These are phyloP conservation scores for Lindbergichthys nudifrons DNA, from an alignment of 2,797 vertebrate genomes.

Conservation along the genomic window DNA sequence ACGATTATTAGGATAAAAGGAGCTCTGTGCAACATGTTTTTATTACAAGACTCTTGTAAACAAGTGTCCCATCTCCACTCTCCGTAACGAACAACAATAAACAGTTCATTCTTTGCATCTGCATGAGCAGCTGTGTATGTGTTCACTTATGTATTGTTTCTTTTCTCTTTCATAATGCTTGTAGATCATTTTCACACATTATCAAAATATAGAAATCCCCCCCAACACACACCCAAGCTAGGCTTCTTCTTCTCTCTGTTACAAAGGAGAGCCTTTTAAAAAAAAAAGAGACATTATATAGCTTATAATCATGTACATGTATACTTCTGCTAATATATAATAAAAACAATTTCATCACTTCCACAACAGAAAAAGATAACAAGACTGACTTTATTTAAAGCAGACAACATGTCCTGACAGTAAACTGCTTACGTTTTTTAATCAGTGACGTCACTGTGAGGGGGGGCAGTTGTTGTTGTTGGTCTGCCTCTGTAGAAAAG, in stretches of 20 bases:
- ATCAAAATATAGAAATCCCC: conserved; percentile 78
- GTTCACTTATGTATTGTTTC: conserved; percentile 70
- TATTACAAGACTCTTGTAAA: conserved; percentile 44
- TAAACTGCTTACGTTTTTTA: conserved; percentile 29
- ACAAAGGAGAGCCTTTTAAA: conserved; percentile 58
- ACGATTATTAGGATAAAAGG: not conserved
- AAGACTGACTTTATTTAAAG: conserved; percentile 45
- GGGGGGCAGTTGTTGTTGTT: conserved; percentile 52
- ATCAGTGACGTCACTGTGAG: conserved; percentile 59
- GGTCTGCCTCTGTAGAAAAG: conserved; percentile 62
- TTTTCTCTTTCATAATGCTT: conserved; percentile 53
- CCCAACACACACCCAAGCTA: conserved; percentile 4
- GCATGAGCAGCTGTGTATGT: conserved; percentile 51
- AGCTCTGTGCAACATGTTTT: conserved; percentile 47
- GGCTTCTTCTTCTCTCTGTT: conserved; percentile 44
- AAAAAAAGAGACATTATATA: conserved; percentile 70
- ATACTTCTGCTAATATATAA: conserved; percentile 70
- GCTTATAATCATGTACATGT: conserved; percentile 68
- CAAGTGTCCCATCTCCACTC: conserved; percentile 19
- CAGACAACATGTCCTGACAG: conserved; percentile 59
- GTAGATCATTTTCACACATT: conserved; percentile 67
- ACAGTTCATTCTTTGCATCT: conserved; percentile 55
- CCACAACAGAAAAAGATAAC: conserved; percentile 76
- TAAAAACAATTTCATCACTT: conserved; percentile 72
- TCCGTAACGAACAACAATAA: conserved; percentile 47